Evolutionary conservation across 1,140 invertebrate genomes (phyloP).

Genomic region (Eueides isabella): DNA sequence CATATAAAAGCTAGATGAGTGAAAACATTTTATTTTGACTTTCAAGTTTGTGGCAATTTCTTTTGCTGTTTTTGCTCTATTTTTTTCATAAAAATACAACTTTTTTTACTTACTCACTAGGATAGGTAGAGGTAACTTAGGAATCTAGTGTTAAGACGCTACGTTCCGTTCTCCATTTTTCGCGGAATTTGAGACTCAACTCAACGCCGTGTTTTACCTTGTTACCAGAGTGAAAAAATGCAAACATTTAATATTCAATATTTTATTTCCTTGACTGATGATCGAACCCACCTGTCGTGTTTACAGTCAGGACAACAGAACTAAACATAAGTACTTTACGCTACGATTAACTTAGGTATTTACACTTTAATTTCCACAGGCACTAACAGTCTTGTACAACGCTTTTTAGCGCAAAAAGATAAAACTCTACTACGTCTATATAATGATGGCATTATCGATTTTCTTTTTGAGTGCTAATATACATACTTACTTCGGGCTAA

Average conservation of each 20-base stretch:
- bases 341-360: background rate
- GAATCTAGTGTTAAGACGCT: too few relatives aligned
- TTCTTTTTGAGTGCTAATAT: conserved; percentile 15
- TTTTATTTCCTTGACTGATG: too few relatives aligned
- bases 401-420: conserved; percentile 15
- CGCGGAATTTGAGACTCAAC: too few relatives aligned
- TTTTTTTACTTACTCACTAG: too few relatives aligned
- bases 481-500: conserved; percentile 8
- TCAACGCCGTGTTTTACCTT: too few relatives aligned
- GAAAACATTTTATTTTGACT: conserved; percentile 11
- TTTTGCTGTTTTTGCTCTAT: background rate
- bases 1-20: conserved; percentile 13
- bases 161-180: too few relatives aligned
- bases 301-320: too few relatives aligned
- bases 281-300: too few relatives aligned
- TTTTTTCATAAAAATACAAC: background rate
- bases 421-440: conserved; percentile 15
- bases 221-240: too few relatives aligned
- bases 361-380: background rate
- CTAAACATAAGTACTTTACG: background rate
- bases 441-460: conserved; percentile 32
- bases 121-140: too few relatives aligned
- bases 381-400: background rate
- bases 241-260: too few relatives aligned
- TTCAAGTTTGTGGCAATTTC: background rate